Evolutionary conservation across 2,113 vertebrate genomes (phyloP).

Genomic region (Bos indicus): DNA sequence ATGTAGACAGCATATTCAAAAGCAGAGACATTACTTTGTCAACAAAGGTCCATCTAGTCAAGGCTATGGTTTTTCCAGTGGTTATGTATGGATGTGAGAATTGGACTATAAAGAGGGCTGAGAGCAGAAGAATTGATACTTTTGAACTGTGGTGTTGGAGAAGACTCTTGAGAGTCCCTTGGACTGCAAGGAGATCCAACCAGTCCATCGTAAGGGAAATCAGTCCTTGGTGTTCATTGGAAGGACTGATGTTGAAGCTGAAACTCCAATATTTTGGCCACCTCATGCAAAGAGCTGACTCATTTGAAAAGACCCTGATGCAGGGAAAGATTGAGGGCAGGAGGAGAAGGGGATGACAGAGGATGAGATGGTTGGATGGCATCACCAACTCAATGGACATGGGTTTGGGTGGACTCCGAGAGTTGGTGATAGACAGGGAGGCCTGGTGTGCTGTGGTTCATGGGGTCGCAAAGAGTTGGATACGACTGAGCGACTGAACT

Average conservation of each 20-base stretch:
- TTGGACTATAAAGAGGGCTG: not conserved
- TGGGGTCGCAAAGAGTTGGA: not conserved
- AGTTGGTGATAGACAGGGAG: not conserved
- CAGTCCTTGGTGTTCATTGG: not conserved
- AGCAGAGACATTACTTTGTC: not conserved
- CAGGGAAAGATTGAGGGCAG: not conserved
- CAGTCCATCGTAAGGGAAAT: not conserved
- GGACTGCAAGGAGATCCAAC: not conserved
- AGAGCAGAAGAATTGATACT: not conserved
- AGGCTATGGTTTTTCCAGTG: not conserved
- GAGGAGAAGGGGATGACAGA: not conserved
- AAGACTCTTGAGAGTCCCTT: not conserved
- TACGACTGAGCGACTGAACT: not conserved
- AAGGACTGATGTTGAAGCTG: not conserved
- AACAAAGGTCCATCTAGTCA: not conserved
- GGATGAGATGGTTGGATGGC: not conserved
- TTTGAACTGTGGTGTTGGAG: not conserved
- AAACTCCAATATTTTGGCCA: not conserved
- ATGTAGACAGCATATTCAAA: not conserved
- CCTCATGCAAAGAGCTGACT: not conserved
- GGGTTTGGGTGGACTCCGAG: not conserved
- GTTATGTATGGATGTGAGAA: not conserved
- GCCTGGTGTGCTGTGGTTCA: not conserved
- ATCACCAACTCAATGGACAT: not conserved
- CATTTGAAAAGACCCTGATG: not conserved